Conservation (phyloP, 1,140 invertebrate species). For the Zaprionus capensis region DNA sequence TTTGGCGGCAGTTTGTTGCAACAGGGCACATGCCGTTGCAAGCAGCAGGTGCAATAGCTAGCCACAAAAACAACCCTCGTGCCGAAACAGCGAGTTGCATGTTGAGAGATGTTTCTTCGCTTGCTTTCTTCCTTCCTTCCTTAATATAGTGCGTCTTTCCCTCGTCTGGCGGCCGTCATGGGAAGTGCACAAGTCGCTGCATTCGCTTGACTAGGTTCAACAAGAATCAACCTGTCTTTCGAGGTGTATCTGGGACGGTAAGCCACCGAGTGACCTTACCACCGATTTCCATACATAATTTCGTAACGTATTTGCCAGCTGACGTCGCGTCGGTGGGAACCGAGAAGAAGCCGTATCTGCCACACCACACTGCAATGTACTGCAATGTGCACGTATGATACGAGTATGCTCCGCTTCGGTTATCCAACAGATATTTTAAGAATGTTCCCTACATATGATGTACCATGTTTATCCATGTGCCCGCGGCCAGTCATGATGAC, state of each 20-base stretch:
- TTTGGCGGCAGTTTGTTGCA: constrained; percentile 64
- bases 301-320: constrained; percentile 73
- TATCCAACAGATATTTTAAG: constrained; percentile 45
- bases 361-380: too few species aligned
- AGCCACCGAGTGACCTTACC: constrained; percentile 59
- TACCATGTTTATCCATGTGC: constrained; percentile 18
- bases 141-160: neutral
- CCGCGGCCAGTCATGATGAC: neutral
- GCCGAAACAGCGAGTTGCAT: constrained; percentile 16
- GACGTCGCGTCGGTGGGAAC: constrained; percentile 57
- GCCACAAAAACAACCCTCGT: constrained; percentile 60
- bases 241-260: constrained; percentile 26
- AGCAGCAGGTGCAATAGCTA: constrained; percentile 63
- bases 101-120: constrained; percentile 33
- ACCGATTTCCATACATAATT: constrained; percentile 45
- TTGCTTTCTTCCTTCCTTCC: constrained; percentile 31
- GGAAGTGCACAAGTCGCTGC: constrained; percentile 50
- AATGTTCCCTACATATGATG: neutral
- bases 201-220: constrained; percentile 1
- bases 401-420: neutral
- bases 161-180: constrained; percentile 57
- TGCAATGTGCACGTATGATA: constrained; percentile 37
- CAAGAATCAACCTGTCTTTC: constrained; percentile 39
- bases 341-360: constrained; percentile 34
- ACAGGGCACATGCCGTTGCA: constrained; percentile 57